These are phyloP conservation scores for Alligator mississippiensis DNA, from an alignment of 2,113 vertebrate genomes.

Conservation along the genomic window DNA sequence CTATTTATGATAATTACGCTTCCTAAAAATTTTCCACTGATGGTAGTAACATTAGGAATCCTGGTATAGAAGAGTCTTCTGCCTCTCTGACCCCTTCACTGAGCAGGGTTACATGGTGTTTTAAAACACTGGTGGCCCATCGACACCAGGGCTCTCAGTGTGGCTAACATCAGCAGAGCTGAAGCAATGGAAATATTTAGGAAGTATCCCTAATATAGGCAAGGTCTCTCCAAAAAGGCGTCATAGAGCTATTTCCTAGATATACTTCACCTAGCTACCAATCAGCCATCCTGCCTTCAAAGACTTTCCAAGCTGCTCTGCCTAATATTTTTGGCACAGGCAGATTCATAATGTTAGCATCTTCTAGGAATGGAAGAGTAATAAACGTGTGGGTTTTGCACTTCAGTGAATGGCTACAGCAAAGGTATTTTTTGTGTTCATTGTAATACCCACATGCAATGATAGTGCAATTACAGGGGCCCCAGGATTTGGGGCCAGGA, in stretches of 20 bases:
- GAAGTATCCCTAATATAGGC: not conserved
- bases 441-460: not conserved
- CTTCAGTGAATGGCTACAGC: not conserved
- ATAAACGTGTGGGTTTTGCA: not conserved
- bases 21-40: constrained; percentile 10
- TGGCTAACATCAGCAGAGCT: not conserved
- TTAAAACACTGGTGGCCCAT: not conserved
- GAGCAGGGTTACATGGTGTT: not conserved
- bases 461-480: constrained; percentile 17
- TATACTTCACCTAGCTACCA: not conserved
- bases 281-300: not conserved
- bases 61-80: not conserved
- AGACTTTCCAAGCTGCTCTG: not conserved
- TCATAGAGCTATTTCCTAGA: not conserved
- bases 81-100: not conserved
- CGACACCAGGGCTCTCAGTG: not conserved
- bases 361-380: not conserved
- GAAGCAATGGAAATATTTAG: not conserved
- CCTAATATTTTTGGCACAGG: not conserved
- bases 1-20: not conserved
- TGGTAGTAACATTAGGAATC: not conserved
- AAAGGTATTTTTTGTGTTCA: constrained; percentile 21
- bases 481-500: constrained; percentile 7
- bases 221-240: not conserved
- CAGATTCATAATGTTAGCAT: not conserved